phyloP scores from a whole-genome alignment of 2,888 invertebrate genomes.

The Lasioglossum figueresi region DNA sequence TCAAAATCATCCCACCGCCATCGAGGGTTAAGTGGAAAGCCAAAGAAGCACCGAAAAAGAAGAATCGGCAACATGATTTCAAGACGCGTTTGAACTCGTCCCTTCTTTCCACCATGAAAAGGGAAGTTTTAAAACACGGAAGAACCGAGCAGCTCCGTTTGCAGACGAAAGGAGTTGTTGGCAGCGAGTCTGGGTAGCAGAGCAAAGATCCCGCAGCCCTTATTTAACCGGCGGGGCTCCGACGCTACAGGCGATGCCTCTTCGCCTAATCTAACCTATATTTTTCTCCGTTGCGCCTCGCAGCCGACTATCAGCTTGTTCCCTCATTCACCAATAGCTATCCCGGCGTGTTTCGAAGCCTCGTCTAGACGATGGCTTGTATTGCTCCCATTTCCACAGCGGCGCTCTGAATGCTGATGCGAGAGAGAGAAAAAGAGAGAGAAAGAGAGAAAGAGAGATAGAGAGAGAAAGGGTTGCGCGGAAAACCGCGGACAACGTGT shows the following conservation, averaged over 20 bases:
- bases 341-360: conserved; percentile 10
- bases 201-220: conserved; percentile 53
- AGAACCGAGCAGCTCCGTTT: conserved; percentile 41
- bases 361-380: conserved; percentile 44
- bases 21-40: background rate
- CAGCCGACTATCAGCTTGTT: conserved; percentile 56
- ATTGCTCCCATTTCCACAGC: background rate
- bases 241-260: conserved; percentile 69
- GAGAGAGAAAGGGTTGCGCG: background rate
- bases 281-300: conserved; percentile 71
- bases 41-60: background rate
- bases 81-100: background rate
- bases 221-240: conserved; percentile 63
- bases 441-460: background rate
- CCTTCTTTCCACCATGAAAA: conserved; percentile 14
- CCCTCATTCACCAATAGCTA: conserved; percentile 43
- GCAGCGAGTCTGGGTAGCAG: background rate
- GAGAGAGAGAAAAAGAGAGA: background rate
- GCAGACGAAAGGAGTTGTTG: background rate
- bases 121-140: conserved; percentile 54
- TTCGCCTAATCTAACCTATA: conserved; percentile 77
- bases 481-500: conserved; percentile 17
- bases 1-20: background rate
- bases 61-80: background rate
- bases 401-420: conserved; percentile 19